phyloP scores from a whole-genome alignment of 2,113 vertebrate genomes.

The Bolborhynchus lineola region DNA sequence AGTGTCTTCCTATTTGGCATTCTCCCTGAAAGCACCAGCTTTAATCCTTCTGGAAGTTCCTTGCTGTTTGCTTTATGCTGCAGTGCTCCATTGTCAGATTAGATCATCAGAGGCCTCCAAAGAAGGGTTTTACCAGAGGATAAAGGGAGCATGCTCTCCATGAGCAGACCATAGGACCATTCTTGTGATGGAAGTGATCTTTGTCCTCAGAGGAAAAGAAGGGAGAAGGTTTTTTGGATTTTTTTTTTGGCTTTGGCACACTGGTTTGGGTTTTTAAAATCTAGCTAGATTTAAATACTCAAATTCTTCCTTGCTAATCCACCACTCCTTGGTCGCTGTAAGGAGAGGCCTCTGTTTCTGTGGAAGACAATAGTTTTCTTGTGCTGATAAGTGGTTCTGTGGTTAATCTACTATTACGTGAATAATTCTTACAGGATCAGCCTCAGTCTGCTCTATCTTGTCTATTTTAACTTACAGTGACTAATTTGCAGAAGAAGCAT shows the following conservation, averaged over 20 bases:
- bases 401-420: background rate
- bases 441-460: background rate
- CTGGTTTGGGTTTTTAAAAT: background rate
- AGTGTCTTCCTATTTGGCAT: background rate
- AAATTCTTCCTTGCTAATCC: background rate
- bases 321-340: background rate
- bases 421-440: background rate
- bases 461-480: background rate
- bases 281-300: background rate
- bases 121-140: background rate
- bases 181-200: background rate
- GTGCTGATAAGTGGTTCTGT: background rate
- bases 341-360: background rate
- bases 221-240: background rate
- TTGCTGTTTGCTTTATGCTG: background rate
- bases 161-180: background rate
- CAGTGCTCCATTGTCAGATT: background rate
- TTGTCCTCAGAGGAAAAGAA: background rate
- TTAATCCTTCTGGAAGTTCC: background rate
- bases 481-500: conserved; percentile 1
- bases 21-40: background rate
- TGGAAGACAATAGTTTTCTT: background rate
- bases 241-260: background rate
- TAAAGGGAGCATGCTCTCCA: background rate
- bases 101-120: background rate